These are phyloP conservation scores for Drosophila mettleri DNA, from an alignment of 2,888 invertebrate genomes.

Conservation along the genomic window DNA sequence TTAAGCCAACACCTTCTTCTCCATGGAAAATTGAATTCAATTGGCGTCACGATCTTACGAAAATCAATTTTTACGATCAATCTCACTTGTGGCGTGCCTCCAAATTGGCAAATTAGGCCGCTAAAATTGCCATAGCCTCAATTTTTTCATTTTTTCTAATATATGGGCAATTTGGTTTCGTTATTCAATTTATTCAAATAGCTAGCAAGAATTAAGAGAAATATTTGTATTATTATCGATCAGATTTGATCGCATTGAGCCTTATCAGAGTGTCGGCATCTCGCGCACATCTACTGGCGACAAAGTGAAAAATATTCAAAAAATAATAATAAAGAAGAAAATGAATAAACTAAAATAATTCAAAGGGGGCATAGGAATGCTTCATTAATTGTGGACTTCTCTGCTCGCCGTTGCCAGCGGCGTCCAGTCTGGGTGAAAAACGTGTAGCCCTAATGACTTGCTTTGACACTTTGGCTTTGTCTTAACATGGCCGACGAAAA, in stretches of 20 bases:
- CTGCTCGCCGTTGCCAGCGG: conserved; percentile 21
- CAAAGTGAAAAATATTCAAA: conserved; percentile 63
- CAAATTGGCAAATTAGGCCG: conserved; percentile 72
- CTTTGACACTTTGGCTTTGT: conserved; percentile 81
- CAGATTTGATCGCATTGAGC: conserved; percentile 66
- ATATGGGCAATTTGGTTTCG: conserved; percentile 58
- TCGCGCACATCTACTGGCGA: conserved; percentile 41
- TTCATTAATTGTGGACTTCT: conserved; percentile 58
- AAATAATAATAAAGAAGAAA: conserved; percentile 34
- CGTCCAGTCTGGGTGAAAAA: conserved; percentile 29
- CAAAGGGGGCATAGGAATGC: conserved; percentile 66
- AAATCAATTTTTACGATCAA: conserved; percentile 79
- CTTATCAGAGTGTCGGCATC: conserved; percentile 71
- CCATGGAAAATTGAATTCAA: conserved; percentile 70
- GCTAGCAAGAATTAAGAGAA: conserved; percentile 50
- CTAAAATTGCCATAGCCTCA: conserved; percentile 59
- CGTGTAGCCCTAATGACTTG: conserved; percentile 78
- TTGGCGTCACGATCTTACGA: conserved; percentile 70
- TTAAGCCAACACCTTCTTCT: conserved; percentile 66
- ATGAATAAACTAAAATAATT: conserved; percentile 38
- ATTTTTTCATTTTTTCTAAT: conserved; percentile 23
- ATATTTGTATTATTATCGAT: conserved; percentile 49
- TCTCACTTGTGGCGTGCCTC: conserved; percentile 68
- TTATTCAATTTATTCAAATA: conserved; percentile 20
- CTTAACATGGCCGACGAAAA: conserved; percentile 61